Conservation (phyloP, 1,140 invertebrate genomes). For the Aphidius ervi region DNA sequence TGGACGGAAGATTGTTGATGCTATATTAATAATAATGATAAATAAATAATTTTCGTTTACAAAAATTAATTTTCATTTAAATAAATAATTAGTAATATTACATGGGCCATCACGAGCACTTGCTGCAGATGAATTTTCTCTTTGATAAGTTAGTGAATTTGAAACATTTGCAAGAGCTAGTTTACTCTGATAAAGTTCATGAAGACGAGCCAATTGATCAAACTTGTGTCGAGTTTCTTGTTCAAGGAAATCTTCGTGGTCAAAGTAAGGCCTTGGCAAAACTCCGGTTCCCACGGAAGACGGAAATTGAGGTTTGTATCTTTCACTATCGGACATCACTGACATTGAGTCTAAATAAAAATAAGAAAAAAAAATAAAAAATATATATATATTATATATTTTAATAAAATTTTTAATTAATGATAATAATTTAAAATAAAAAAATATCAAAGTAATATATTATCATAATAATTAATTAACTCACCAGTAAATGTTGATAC, state of each 20-base stretch:
- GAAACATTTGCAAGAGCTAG: constrained; percentile 60
- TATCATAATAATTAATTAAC: background rate
- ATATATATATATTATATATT: background rate
- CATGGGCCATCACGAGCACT: constrained; percentile 45
- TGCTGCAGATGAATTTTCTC: constrained; percentile 47
- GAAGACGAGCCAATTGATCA: constrained; percentile 64
- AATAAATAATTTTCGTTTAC: too few relatives aligned
- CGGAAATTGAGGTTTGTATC: constrained; percentile 50
- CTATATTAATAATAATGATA: constrained; percentile 21
- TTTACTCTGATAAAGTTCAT: constrained; percentile 65
- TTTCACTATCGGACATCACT: constrained; percentile 68
- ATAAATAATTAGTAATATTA: constrained; percentile 38
- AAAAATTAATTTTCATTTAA: constrained; percentile 6
- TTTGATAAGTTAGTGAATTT: constrained; percentile 55
- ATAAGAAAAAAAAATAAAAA: background rate
- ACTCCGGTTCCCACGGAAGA: constrained; percentile 42
- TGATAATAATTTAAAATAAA: background rate
- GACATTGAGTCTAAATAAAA: constrained; percentile 66
- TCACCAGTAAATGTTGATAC: constrained; percentile 78
- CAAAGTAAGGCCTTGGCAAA: constrained; percentile 47
- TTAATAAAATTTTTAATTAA: background rate
- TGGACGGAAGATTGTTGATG: constrained; percentile 45
- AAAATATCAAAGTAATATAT: background rate
- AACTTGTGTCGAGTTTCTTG: constrained; percentile 59
- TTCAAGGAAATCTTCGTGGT: constrained; percentile 50